Base-by-base conservation (phyloP, 2,797 vertebrate genomes). In the Aeoliscus strigatus region DNA sequence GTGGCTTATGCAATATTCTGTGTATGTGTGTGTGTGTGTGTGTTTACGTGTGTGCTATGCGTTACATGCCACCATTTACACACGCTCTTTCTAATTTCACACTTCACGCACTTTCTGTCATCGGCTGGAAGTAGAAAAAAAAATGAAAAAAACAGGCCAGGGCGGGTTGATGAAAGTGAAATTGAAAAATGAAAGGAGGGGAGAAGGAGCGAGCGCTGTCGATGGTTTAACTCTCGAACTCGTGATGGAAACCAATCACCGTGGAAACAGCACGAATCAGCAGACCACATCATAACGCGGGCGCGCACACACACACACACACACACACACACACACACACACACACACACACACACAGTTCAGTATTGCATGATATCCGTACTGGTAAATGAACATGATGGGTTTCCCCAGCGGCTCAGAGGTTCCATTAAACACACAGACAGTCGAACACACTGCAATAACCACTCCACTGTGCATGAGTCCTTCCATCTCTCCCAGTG, bases 21-120 rank as follows among this genome's bases (percentile, higher is more conserved):
- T 17, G 24, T 31, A 6, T 21, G 18, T 23, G 41, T 37, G 60
- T 55, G 51, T 58, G 49, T 60, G 60, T 37, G 6, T 67, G 48
- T 58, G 37, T 64, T 60, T 55, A 57, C 24, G 54, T 72, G 75
- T 70, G 67, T 66, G 71, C 64, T 52, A 65, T 1, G 64, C 66
- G 68, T 80, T 77, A 65, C 68, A 74, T 36, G 53, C 57, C 68
- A 79, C 79, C 84, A 82, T 84, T 83, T 82, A 85, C 80, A 81
- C 77, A 66, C 80, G 53, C 70, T 70, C 66, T 79, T 85, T 84
- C 80, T 85, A 84, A 85, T 85, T 85, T 85, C 81, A 86, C 84
- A 86, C 84, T 81, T 84, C 84, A 81, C 70, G 74, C 76, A 10
- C 70, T 82, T 77, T 59, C 80, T 81, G 82, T 81, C 73, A 75